Conservation (phyloP, 1,140 invertebrate species). For the Calosoma granatense region DNA sequence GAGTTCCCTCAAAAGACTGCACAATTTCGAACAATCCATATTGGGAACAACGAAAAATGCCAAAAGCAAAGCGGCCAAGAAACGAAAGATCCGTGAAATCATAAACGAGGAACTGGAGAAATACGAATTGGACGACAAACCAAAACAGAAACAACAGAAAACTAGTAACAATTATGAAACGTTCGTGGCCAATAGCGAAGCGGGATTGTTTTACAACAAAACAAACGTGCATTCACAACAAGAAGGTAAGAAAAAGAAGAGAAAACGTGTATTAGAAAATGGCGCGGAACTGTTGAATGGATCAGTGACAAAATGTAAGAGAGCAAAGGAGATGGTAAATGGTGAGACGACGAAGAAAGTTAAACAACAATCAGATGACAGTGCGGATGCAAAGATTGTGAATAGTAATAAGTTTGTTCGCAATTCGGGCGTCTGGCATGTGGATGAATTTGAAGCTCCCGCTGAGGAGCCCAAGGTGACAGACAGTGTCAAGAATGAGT, state of each 20-base stretch:
- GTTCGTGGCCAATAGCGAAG: no score
- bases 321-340: no score
- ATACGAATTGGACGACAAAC: conserved; percentile 8
- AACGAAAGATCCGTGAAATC: conserved; percentile 10
- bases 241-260: no score
- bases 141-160: conserved; percentile 16
- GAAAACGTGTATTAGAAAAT: no score
- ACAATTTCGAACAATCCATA: conserved; percentile 27
- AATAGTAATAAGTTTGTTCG: conserved; percentile 21
- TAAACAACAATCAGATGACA: no score
- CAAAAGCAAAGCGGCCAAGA: conserved; percentile 13
- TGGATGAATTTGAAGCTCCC: conserved; percentile 10
- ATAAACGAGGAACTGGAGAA: conserved; percentile 15
- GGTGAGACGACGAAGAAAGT: no score
- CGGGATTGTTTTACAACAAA: no score
- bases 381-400: background rate
- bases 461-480: background rate
- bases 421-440: conserved; percentile 29
- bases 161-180: background rate
- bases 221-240: no score
- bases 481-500: conserved; percentile 12
- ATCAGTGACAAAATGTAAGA: no score
- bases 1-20: conserved; percentile 24
- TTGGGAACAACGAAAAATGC: conserved; percentile 16
- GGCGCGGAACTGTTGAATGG: no score